Evolutionary conservation across 92 coral and sea anemone species (phyloP).

Genomic region (Phymanthus crucifer): DNA sequence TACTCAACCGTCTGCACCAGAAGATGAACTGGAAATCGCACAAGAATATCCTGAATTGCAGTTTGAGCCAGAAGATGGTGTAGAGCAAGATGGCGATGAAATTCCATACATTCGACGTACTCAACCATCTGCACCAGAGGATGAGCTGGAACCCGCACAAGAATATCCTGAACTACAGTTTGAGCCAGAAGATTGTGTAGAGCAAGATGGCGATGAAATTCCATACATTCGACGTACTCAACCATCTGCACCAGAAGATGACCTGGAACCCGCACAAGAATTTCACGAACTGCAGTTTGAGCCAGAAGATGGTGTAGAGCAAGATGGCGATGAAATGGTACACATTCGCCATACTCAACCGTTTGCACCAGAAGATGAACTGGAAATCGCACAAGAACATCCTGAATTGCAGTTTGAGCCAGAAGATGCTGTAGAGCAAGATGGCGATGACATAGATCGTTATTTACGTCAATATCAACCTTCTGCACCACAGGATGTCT

Average conservation of each 20-base stretch:
- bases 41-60: background rate
- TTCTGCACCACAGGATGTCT: background rate
- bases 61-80: slow-evolving; percentile 4
- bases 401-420: background rate
- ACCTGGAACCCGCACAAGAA: background rate
- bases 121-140: background rate
- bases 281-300: background rate
- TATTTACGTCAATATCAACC: background rate
- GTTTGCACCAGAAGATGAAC: background rate
- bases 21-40: background rate
- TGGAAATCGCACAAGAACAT: background rate
- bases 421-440: background rate
- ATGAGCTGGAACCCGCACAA: background rate
- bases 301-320: background rate
- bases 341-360: background rate
- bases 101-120: background rate
- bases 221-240: background rate
- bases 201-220: background rate
- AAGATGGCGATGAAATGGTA: background rate
- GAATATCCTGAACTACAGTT: background rate
- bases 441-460: background rate
- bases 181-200: background rate
- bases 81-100: background rate
- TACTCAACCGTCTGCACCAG: too few species aligned
- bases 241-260: background rate